Conservation (phyloP, 1,140 invertebrate genomes). For the Papilio polytes region DNA sequence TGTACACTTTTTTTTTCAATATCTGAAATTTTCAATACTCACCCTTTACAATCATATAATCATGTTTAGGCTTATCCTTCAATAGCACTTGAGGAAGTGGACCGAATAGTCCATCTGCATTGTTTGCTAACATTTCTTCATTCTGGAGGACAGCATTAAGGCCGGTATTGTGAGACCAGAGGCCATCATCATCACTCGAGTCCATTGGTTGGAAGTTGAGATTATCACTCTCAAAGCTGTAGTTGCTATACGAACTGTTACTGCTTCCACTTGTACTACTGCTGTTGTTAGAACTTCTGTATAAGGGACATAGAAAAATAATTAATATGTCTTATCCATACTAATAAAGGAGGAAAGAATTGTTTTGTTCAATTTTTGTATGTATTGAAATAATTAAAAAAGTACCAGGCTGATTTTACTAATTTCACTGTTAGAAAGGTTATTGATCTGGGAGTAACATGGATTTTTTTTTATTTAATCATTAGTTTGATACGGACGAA, state of each 20-base stretch:
- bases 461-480: too few relatives aligned
- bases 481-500: too few relatives aligned
- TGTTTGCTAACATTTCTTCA: slow-evolving; percentile 34
- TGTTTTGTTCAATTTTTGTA: too few relatives aligned
- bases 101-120: slow-evolving; percentile 61
- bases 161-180: slow-evolving; percentile 25
- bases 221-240: slow-evolving; percentile 32
- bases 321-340: too few relatives aligned
- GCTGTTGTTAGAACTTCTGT: neutral
- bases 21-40: slow-evolving; percentile 34
- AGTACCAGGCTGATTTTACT: too few relatives aligned
- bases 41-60: slow-evolving; percentile 86
- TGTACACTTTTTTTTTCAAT: too few relatives aligned
- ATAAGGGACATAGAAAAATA: neutral
- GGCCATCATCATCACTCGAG: slow-evolving; percentile 47
- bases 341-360: too few relatives aligned
- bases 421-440: too few relatives aligned
- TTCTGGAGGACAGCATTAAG: slow-evolving; percentile 36
- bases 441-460: too few relatives aligned
- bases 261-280: neutral
- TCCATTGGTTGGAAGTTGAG: slow-evolving; percentile 29
- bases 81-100: slow-evolving; percentile 82
- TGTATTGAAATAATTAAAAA: too few relatives aligned
- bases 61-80: slow-evolving; percentile 87
- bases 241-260: slow-evolving; percentile 28